Evolutionary conservation across 1,140 invertebrate species (phyloP), one percentile per base, ranked within the genome.

Genomic region (Sitobion miscanthi): DNA sequence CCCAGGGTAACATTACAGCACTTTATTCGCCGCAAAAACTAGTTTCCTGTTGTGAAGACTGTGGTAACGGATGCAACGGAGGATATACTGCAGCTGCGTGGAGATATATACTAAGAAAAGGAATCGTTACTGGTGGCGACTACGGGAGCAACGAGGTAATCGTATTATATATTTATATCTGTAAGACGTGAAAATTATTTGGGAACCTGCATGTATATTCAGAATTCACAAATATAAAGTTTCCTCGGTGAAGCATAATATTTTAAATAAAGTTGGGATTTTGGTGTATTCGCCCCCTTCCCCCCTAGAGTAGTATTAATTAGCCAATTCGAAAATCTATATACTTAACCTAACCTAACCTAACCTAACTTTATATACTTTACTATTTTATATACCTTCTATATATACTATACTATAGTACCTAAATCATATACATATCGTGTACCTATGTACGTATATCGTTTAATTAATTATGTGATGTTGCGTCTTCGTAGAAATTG

Each of bases 1-100:
- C 96, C 8, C 95, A 96, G 52, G 96, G 96, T 49, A 95, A 96
- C 94, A 93, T 94, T 21, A 95, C 96, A 83, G 95, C 96, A 91
- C 95, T 96, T 90, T 95, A 91, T 91, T 97, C 97, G 23, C 96
- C 97, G 45, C 96, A 97, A 95, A 96, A 97, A 95, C 94, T 97
- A 85, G 94, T 97, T 0, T 94, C 96, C n/a, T 97, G 97, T 94
- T 97, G 97, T 94, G 93, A 94, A 38, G 95, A 95, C n/a, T 97
- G 97, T 95, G 97, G 97, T 93, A 96, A 96, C 93, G 97, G 97
- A 94, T 97, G 96, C 94, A 95, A 96, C 91, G 97, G 97, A 57
- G 97, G 97, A 23, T 96, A 96, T 94, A 96, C 96, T 21, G 94
- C 94, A 8, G 94, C 94, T 62, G 97, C 97, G 30, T 97, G 97